phyloP scores from a whole-genome alignment of 2,888 invertebrate genomes.

The Archaeoteleia sp. region DNA sequence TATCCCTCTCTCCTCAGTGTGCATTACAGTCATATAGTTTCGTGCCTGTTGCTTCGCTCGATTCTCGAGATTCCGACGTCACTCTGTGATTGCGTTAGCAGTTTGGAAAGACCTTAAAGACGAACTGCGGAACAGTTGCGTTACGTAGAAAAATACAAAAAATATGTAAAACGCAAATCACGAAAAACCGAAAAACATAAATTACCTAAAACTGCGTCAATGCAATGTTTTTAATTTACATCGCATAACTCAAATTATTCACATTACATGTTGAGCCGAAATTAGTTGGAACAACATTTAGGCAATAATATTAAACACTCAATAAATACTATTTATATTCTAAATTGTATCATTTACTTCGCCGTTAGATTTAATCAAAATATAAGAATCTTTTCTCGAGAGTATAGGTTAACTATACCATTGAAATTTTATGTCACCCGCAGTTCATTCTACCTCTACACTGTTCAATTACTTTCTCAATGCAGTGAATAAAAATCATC shows the following conservation, averaged over 20 bases:
- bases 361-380: too few species aligned
- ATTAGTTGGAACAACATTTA: too few species aligned
- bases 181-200: too few species aligned
- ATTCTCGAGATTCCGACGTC: conserved; percentile 48
- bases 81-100: conserved; percentile 53
- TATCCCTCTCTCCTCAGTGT: conserved; percentile 21
- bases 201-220: too few species aligned
- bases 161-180: too few species aligned
- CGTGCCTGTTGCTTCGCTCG: conserved; percentile 53
- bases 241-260: too few species aligned
- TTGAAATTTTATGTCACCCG: conserved; percentile 11
- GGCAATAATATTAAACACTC: too few species aligned
- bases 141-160: too few species aligned
- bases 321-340: too few species aligned
- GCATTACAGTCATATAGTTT: conserved; percentile 48
- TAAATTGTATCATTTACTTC: too few species aligned
- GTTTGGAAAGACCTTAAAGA: conserved; percentile 53
- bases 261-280: too few species aligned
- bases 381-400: not conserved
- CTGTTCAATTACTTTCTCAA: conserved; percentile 21
- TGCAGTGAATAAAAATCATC: conserved; percentile 20
- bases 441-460: conserved; percentile 17
- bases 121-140: conserved; percentile 35
- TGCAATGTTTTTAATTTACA: too few species aligned
- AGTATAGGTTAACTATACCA: conserved; percentile 2